Evolutionary conservation across 2,797 vertebrate genomes (phyloP), one percentile per base, ranked within the genome.

Genomic region (Hemitrygon akajei): DNA sequence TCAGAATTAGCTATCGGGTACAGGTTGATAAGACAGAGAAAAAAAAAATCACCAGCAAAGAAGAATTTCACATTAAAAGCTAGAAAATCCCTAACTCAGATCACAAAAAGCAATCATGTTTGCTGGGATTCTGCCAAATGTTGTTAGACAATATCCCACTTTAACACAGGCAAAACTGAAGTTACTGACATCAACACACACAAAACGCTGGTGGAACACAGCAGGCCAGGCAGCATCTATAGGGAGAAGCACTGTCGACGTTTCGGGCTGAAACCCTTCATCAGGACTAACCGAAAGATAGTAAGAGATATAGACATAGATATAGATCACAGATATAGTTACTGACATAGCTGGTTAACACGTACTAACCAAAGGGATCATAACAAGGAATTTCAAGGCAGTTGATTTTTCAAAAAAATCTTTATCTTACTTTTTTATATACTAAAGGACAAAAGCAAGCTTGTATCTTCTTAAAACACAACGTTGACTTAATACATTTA

Each of bases 61-160:
- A 93, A 58, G 27, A 93, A 5, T 58, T 93, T 73, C 25, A 93
- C 30, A 58, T 56, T 27, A 93, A 56, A 11, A 16, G 40, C 3
- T 75, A 66, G 69, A 56, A 92, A 75, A 75, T 27, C 3, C 91
- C 25, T 47, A 27, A 27, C 40, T 93, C 71, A 56, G 73, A 47
- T 30, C 30, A 56, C 18, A 2, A 27, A 27, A 76, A 93, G 91
- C 40, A 76, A 76, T 40, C 27, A 56, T 76, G 71, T 40, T n/a
- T 93, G 37, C 27, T 56, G 37, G 37, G 25, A n/a, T 76, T 56
- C 91, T 93, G 91, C 73, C 91, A 93, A 93, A 93, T 47, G 47
- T 37, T 47, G 73, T 92, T 92, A 75, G 69, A 30, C 40, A n/a
- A 75, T 56, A 58, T 93, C 73, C 34, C 71, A 75, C n/a, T 58